Percentiles rank a stretch among this genome's conserved stretches.
These are phyloP conservation scores for Chironomus riparius DNA, from an alignment of 2,888 invertebrate genomes.

Conservation along the genomic window DNA sequence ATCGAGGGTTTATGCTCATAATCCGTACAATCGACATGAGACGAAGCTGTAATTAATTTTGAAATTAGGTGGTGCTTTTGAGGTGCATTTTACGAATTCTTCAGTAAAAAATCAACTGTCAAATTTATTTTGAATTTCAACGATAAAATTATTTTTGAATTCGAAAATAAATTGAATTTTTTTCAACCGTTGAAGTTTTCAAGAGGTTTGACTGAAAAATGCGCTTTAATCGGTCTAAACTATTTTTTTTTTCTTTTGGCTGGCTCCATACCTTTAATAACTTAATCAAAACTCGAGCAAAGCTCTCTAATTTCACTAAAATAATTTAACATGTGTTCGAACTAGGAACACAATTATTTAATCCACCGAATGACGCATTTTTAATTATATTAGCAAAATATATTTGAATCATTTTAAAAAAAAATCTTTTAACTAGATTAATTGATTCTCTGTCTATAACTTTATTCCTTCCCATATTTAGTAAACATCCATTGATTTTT, in stretches of 20 bases:
- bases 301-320: not conserved
- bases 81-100: too few species aligned
- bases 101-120: not conserved
- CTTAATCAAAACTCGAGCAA: not conserved
- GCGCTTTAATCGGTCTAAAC: too few species aligned
- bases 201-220: too few species aligned
- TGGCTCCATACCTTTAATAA: too few species aligned
- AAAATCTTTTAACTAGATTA: not conserved
- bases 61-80: not conserved
- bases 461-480: not conserved
- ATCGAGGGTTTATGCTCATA: constrained; percentile 31
- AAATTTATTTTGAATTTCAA: not conserved
- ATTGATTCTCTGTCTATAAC: not conserved
- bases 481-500: not conserved
- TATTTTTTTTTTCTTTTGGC: too few species aligned
- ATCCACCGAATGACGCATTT: not conserved
- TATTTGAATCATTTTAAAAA: not conserved
- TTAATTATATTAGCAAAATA: too few species aligned
- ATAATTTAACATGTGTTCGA: too few species aligned
- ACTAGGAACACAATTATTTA: not conserved
- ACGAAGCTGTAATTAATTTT: constrained; percentile 31
- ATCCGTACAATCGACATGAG: constrained; percentile 31
- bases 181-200: too few species aligned
- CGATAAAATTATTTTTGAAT: too few species aligned
- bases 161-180: too few species aligned